Evolutionary conservation across 2,797 vertebrate genomes (phyloP), one percentile per base, ranked within the genome.

Genomic region (Heliangelus exortis): DNA sequence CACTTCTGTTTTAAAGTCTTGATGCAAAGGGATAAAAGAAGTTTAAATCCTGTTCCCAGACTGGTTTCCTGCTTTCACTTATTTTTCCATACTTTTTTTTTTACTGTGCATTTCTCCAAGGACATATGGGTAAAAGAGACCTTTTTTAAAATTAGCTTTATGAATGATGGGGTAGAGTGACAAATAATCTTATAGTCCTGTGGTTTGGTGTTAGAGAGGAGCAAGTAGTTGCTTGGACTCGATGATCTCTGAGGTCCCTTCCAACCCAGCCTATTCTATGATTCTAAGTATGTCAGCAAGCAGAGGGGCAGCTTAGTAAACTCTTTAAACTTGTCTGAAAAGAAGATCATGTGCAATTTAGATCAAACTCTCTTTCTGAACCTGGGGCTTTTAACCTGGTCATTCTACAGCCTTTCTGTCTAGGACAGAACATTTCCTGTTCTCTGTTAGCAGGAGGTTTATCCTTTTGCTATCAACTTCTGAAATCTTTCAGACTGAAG

Each of bases 371-470:
- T 5, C 14, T 81, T 87, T 50, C 33, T 43, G 13, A 76, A 36
- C 3, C 2, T 21, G 21, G 3, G 1, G 0, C 0, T 7, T 65
- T 36, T 7, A 23, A 47, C 31, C 21, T 58, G 23, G 9, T 78
- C 12, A 3, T 53, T 66, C 17, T 65, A 3, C 5, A 54, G 16
- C 14, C 29, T 74, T 19, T 50, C 25, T 85, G 71, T 43, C 47
- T 5, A 39, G 41, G 26, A 61, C 29, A 84, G 36, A 79, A 21
- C 1, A 1, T 3, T 87, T 85, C 22, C 26, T 58, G 26, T 15
- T 62, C 17, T 43, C 16, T 58, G 1, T 50, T 59, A 55, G 26
- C 34, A 66, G 33, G 29, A 59, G 65, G 10, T 16, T 88, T 71
- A 80, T 63, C 33, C n/a, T 76, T 41, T 41, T 72, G 9, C 33